A percentile compares a stretch with the other conserved stretches of the same genome.
phyloP scores from a whole-genome alignment of 30 jellyfish, hydroid and myxozoan species.

The Aurelia coerulea region DNA sequence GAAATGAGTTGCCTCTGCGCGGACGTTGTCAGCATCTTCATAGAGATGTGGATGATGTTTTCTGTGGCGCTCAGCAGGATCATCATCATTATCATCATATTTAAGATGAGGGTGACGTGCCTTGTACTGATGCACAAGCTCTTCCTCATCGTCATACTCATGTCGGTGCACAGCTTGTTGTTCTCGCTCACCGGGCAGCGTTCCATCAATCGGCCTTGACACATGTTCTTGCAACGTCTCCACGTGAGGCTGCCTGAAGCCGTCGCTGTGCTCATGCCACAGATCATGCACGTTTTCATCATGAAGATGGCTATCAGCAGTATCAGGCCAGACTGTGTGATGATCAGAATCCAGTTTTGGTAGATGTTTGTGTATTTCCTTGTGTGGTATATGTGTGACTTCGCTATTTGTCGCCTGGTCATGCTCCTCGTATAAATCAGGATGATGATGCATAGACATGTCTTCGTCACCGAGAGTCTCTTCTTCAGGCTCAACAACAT shows the following conservation, averaged over 20 bases:
- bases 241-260: neutral
- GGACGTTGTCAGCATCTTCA: constrained; percentile 7
- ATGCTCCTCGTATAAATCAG: constrained; percentile 62
- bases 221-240: neutral
- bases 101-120: constrained; percentile 9
- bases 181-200: neutral
- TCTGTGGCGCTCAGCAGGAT: neutral
- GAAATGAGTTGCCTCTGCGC: constrained; percentile 16
- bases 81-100: constrained; percentile 7
- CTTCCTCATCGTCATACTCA: constrained; percentile 25
- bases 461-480: constrained; percentile 38
- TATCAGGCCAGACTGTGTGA: neutral
- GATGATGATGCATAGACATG: constrained; percentile 43
- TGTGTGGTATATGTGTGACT: neutral
- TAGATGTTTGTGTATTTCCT: constrained; percentile 14
- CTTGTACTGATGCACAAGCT: neutral
- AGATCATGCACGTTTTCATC: constrained; percentile 1
- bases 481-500: constrained; percentile 85
- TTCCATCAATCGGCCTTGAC: neutral
- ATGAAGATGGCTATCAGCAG: neutral
- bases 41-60: neutral
- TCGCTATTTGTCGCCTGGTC: constrained; percentile 61
- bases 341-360: constrained; percentile 31
- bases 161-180: constrained; percentile 18
- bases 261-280: neutral